Base-by-base conservation (phyloP, 2,888 invertebrate genomes). In the Belgica antarctica region DNA sequence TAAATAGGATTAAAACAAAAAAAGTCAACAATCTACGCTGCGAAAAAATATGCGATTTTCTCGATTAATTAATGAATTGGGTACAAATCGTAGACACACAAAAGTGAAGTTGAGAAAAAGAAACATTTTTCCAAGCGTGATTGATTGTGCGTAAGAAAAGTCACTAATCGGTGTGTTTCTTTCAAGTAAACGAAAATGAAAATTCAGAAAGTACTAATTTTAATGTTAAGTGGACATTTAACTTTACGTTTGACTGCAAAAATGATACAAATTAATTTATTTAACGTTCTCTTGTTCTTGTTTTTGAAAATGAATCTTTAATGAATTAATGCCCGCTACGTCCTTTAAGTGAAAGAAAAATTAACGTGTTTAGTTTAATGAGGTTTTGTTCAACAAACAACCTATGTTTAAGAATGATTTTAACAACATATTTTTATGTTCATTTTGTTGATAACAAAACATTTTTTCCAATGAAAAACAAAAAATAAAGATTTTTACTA, bases 231-330 rank as follows among this genome's bases (percentile, higher is more conserved):
- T 41, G 41, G 31, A 41, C 12, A 41, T n/a, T 41, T 41, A 41
- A 5, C 15, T 28, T 19, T 68, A 68, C 34, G 68, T 68, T 68
- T 66, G 65, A 66, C 65, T 66, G 65, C 65, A 57, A 47, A 41
- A 47, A 52, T 57, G 68, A 57, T 68, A 68, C 68, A 68, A 68
- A 68, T 68, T 57, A 68, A 68, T 68, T 68, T 57, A 68, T 68
- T 68, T 31, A 57, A 68, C 34, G 1, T 25, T 12, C 59, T 52
- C 52, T 4, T 22, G 3, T 15, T 41, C 41, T n/a, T 15, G n/a
- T 15, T 41, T 41, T n/a, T 15, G 41, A n/a, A 15, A 41, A 41
- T 41, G 41, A 10, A 15, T 41, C 15, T n/a, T 41, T 5, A 41
- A n/a, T 41, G 17, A 36, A 63, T 63, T 46, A 63, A 41, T 46